Evolutionary conservation across 2,113 vertebrate species (phyloP), one percentile per base, ranked within the genome.

Genomic region (Chauna torquata): DNA sequence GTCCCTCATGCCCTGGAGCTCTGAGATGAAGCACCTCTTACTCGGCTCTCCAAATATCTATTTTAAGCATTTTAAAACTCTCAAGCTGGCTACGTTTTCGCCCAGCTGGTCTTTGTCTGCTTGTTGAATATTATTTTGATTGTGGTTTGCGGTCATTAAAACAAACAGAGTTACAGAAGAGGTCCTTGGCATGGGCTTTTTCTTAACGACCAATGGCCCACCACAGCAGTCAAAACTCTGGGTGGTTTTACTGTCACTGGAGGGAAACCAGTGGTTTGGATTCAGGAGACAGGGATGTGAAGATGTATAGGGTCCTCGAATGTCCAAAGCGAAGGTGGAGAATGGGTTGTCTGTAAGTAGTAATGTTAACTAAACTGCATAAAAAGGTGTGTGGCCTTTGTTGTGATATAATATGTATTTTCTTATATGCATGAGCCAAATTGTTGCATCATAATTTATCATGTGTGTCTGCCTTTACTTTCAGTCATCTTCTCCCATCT

Each of bases 391-490:
- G 98, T 98, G 98, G 98, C 98, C 98, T 99, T 98, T 97, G 98
- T 98, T 98, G 98, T 98, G 98, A 98, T 98, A 98, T 98, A 97
- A 97, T 98, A 97, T 91, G 98, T 98, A 98, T 98, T 98, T 98
- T 98, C 98, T 98, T 98, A 98, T 98, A 98, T 98, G 98, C 98
- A 98, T 98, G 98, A 98, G 97, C 97, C 98, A 98, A 97, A 96
- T 86, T 95, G 97, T 98, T 97, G 97, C 98, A 95, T 97, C 97
- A 98, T 98, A 95, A 98, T 97, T 98, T 98, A 98, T 96, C 98
- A 98, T 95, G 83, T 97, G 97, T 98, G 97, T 98, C 97, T 49
- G 19, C 97, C 97, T 98, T 98, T 97, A 96, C 97, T 98, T 97
- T 98, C 94, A 62, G 88, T 96, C 97, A 98, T 97, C 95, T 98